Conservation (phyloP, 2,113 vertebrate genomes). For the Lamprologus tigripictilis region DNA sequence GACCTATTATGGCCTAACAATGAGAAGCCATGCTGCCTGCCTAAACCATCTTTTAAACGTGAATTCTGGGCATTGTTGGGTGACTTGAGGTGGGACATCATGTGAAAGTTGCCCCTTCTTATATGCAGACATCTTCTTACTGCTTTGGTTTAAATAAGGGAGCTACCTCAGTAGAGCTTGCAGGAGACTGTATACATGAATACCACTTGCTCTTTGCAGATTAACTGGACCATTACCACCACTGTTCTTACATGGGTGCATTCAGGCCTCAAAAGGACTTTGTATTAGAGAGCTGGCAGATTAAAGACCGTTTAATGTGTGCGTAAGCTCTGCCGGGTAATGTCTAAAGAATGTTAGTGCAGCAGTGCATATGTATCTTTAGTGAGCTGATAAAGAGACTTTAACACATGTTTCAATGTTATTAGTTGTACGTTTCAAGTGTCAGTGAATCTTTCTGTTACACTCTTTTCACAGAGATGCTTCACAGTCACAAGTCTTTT, state of each 20-base stretch:
- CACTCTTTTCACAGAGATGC: not conserved
- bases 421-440: not conserved
- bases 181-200: not conserved
- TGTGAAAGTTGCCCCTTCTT: accelerated
- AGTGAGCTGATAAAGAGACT: not conserved
- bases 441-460: not conserved
- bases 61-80: not conserved
- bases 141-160: not conserved
- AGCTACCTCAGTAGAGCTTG: not conserved
- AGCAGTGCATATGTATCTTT: not conserved
- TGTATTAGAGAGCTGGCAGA: not conserved
- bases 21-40: not conserved
- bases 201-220: not conserved
- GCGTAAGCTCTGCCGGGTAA: not conserved
- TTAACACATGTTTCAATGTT: not conserved
- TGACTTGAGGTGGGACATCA: not conserved
- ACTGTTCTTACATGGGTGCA: not conserved
- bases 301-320: not conserved
- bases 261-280: not conserved
- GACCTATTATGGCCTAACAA: not conserved
- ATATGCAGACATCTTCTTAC: not conserved
- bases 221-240: not conserved
- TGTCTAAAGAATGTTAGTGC: not conserved
- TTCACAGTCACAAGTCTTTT: slow-evolving; percentile 25
- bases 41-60: not conserved